Base-by-base conservation (phyloP, 2,797 vertebrate species). In the Poecilia gillii region DNA sequence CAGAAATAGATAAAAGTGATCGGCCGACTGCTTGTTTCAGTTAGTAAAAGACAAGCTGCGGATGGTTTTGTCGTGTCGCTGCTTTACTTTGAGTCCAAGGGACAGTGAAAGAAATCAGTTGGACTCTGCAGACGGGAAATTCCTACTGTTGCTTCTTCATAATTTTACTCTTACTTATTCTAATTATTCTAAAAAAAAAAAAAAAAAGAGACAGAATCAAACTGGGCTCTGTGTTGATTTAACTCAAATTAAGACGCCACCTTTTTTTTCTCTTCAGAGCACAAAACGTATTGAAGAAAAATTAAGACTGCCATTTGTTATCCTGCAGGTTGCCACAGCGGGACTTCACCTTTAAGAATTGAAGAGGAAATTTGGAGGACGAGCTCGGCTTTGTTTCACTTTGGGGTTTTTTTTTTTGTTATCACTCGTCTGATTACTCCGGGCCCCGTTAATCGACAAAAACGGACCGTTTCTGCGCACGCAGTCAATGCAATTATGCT, bases 21-120 rank as follows among this genome's bases (percentile, higher is more conserved):
- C 4, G 12, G n/a, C n/a, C 31, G n/a, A 49, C 6, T 20, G n/a
- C 13, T 59, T 31, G 55, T 6, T 59, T 59, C 14, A 59, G 39
- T 41, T 41, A 41, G 39, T 41, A 33, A 59, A 78, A 41, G 0
- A 28, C 31, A 13, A 5, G 43, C 77, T 51, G 13, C 11, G 41
- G 36, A n/a, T 51, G 7, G 9, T 6, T 73, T 36, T 68, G 8
- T 73, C 53, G 13, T 11, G 45, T 20, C 3, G 49, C 62, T 36
- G 81, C 47, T 55, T 78, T 7, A 9, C 13, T 49, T 62, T 66
- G 80, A 84, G 84, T 72, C 74, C 75, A 80, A 76, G 0, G 59
- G 74, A 90, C 81, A 76, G 14, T 9, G 4, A 53, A 13, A 73
- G 33, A 43, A 43, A 68, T 68, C 36, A 25, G 33, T 66, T 68